phyloP scores from a whole-genome alignment of 2,113 vertebrate genomes.

The Alectura lathami region DNA sequence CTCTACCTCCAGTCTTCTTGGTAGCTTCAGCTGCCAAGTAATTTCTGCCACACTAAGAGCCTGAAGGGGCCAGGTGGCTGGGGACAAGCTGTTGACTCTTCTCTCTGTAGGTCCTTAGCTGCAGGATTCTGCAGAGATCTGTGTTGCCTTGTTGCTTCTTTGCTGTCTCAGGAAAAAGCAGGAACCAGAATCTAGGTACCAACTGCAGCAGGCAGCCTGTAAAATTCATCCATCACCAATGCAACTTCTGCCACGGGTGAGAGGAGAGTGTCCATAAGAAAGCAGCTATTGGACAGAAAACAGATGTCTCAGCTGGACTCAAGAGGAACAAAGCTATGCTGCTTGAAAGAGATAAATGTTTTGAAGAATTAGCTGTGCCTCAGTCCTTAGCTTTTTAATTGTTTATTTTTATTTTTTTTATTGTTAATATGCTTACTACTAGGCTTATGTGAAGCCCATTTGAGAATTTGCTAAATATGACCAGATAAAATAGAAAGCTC shows the following conservation, averaged over 20 bases:
- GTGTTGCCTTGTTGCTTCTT: not conserved
- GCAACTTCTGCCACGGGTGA: not conserved
- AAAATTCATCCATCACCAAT: not conserved
- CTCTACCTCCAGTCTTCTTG: not conserved
- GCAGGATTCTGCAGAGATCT: not conserved
- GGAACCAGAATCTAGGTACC: not conserved
- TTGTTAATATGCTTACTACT: not conserved
- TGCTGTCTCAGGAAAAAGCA: not conserved
- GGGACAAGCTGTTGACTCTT: not conserved
- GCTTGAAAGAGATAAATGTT: not conserved
- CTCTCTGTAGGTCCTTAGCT: not conserved
- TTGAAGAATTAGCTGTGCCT: not conserved
- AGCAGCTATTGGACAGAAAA: not conserved
- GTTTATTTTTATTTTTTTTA: not conserved
- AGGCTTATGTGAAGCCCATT: not conserved
- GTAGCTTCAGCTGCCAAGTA: not conserved
- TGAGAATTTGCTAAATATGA: not conserved
- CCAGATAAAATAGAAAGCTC: not conserved
- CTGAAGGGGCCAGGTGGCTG: not conserved
- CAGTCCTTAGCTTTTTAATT: not conserved
- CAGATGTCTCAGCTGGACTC: not conserved
- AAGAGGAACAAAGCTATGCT: not conserved
- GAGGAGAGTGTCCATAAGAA: not conserved
- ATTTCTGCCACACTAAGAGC: not conserved
- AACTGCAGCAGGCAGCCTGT: not conserved